These are phyloP conservation scores for Vesta saturnalis DNA, from an alignment of 2,888 invertebrate species.

Conservation along the genomic window DNA sequence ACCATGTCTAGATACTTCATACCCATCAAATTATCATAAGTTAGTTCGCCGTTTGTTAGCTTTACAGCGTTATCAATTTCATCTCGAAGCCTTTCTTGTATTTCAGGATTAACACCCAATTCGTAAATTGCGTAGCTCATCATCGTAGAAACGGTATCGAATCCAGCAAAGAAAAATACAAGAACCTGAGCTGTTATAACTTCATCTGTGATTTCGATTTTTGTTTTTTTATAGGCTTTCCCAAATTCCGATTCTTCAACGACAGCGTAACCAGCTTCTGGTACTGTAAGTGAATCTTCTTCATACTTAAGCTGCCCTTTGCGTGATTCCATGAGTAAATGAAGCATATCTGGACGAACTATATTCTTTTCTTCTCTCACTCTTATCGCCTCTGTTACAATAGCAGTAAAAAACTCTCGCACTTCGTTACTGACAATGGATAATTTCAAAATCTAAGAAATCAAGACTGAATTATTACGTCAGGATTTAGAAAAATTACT, in stretches of 20 bases:
- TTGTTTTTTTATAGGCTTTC: neutral
- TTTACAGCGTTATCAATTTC: constrained; percentile 1
- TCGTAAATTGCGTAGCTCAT: constrained; percentile 7
- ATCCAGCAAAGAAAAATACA: constrained; percentile 10
- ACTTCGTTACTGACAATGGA: neutral
- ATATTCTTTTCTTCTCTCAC: neutral
- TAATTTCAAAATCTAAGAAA: neutral
- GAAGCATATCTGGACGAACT: too few relatives aligned
- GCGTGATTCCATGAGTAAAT: neutral
- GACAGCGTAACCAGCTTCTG: neutral
- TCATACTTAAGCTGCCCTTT: neutral
- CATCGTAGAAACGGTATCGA: constrained; percentile 9
- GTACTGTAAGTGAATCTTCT: too few relatives aligned
- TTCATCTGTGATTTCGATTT: neutral
- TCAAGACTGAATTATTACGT: too few relatives aligned
- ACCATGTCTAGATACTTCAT: constrained; percentile 14
- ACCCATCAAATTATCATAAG: neutral
- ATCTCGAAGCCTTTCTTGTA: neutral
- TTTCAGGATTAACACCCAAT: constrained; percentile 4
- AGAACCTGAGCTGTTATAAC: constrained; percentile 1
- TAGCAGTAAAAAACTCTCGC: neutral
- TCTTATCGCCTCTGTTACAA: neutral
- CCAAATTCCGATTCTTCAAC: constrained; percentile 1
- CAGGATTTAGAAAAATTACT: too few relatives aligned
- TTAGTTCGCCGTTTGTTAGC: neutral